Evolutionary conservation across 2,888 invertebrate species (phyloP), one percentile per base, ranked within the genome.

Genomic region (Drosophila picticornis): DNA sequence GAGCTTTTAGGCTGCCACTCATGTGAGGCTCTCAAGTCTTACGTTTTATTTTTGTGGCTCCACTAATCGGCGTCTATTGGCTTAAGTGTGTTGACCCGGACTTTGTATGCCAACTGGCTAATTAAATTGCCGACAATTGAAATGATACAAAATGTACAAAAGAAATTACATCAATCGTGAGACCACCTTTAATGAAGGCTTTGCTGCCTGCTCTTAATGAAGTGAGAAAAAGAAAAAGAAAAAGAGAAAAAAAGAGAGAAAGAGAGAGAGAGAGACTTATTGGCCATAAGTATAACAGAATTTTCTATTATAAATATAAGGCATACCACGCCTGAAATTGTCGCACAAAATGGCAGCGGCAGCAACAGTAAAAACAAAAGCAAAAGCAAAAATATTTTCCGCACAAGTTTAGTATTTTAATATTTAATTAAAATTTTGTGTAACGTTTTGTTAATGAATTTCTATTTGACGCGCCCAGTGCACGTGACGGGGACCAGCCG

Each of bases 401-500:
- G 75, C 58, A 74, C 55, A 88, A 84, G 73, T 88, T 87, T 89
- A 80, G 77, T 87, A 86, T 84, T 87, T 87, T 87, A 87, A 87
- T 87, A 87, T 87, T 87, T 87, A 87, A 87, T 87, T 88, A 87
- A 88, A 87, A 87, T 87, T 80, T 87, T 84, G 89, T 87, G 80
- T 89, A 87, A 83, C 87, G 77, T 87, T 87, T 89, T 89, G 83
- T 87, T 87, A 87, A 87, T 87, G 89, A 89, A 87, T 87, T 87
- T 81, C 75, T 80, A 89, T 87, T 87, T 87, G 89, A 79, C 84
- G 87, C 89, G 81, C 66, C 50, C 74, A 76, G 68, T 74, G 84
- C 83, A 83, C 87, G 85, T 83, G 86, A 83, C 87, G 78, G 77
- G 56, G 59, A 63, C 78, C 70, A 38, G 83, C 80, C 82, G 68